Base-by-base conservation (phyloP, 2,888 invertebrate species). In the Crocallis elinguaria region DNA sequence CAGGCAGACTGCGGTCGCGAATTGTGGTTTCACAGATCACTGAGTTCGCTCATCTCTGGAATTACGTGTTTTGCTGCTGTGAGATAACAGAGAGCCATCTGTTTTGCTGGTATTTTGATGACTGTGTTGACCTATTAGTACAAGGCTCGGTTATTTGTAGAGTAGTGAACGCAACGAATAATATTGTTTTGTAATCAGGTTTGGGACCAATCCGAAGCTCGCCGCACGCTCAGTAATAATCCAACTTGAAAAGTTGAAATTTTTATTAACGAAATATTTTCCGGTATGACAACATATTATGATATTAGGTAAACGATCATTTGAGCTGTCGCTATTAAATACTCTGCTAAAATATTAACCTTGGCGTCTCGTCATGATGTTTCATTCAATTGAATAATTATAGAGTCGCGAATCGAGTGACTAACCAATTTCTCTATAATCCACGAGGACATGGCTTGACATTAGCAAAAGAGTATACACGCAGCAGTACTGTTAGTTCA, bases 401-500 rank as follows among this genome's bases (percentile, higher is more conserved):
- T 62, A 37, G 37, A 55, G 14, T 21, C 29, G 39, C 35, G 6
- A 45, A 53, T 36, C 13, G 51, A 51, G 56, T 38, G 51, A 37
- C 46, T 54, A 36, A 38, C 55, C 29, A 60, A 50, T 57, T 49
- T 61, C n/a, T 62, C 16, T 62, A 60, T 64, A 66, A 70, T 69
- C 68, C 63, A 62, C 58, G 57, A 54, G 58, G 42, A 60, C 59
- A 60, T 4, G n/a, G 29, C 29, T 53, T n/a, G n/a, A n/a, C n/a
- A n/a, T n/a, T n/a, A 51, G 68, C 60, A 61, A 62, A 66, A 75
- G 73, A 78, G 77, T 57, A 79, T 75, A 78, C 80, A 49, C 77
- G 78, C 75, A 57, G 64, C 73, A n/a, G 64, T 79, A 85, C 88
- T 75, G 87, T 86, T 84, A 72, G 70, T 72, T 69, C 62, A 78